Conservation (phyloP, 2,113 vertebrate genomes). For the Carassius carassius region DNA sequence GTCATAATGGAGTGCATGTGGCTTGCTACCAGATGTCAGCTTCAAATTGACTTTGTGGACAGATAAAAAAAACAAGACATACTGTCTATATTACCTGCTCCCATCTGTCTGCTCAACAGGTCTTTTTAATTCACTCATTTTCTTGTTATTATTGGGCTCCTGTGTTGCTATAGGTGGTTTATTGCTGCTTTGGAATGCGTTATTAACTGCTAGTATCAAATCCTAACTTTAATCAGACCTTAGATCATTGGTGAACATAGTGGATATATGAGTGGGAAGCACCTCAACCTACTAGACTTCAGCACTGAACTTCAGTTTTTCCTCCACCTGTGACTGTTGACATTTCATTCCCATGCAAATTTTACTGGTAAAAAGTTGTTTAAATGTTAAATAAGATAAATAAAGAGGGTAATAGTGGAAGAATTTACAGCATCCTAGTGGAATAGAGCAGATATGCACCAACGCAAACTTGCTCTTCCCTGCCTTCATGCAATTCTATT, state of each 20-base stretch:
- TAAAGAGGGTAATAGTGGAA: constrained; percentile 1
- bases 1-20: neutral
- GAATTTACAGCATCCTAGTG: neutral
- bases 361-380: neutral
- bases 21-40: neutral
- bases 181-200: neutral
- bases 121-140: constrained; percentile 39
- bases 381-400: constrained; percentile 34
- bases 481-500: neutral
- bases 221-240: neutral
- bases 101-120: constrained; percentile 6
- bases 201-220: neutral
- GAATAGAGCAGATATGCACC: neutral
- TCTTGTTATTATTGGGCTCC: constrained; percentile 31
- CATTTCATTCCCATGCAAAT: constrained; percentile 25
- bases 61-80: neutral
- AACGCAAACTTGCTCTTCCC: neutral
- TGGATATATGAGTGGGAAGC: neutral
- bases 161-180: neutral
- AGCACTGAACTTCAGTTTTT: neutral
- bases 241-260: neutral
- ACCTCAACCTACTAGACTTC: neutral
- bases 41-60: neutral
- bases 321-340: neutral
- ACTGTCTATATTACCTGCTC: constrained; percentile 2